These are phyloP conservation scores for Eristalis pertinax DNA, from an alignment of 2,888 invertebrate genomes.

Conservation along the genomic window DNA sequence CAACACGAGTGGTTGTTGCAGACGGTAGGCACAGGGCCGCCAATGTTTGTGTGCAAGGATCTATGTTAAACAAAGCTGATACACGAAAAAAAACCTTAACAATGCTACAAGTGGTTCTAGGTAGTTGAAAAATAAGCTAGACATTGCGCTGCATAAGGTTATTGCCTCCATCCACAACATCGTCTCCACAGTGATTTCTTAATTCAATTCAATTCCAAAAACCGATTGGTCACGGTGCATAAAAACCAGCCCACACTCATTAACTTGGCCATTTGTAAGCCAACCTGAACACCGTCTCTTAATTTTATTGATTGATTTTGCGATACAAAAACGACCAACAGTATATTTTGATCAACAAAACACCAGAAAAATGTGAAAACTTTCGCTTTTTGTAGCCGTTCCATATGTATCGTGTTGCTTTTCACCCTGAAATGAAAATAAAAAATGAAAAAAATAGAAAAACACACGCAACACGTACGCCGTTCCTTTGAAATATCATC, in stretches of 20 bases:
- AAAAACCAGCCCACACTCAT: not conserved
- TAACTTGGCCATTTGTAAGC: constrained; percentile 6
- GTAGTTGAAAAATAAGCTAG: too few species aligned
- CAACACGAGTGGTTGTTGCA: too few species aligned
- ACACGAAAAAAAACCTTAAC: too few species aligned
- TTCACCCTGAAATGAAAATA: constrained; percentile 1
- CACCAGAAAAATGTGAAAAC: constrained; percentile 31
- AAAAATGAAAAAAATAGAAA: not conserved
- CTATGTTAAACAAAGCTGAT: too few species aligned
- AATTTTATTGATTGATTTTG: constrained; percentile 12
- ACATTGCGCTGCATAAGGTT: not conserved
- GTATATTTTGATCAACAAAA: not conserved
- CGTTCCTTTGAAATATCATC: constrained; percentile 19
- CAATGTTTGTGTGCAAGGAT: too few species aligned
- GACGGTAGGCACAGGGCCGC: too few species aligned
- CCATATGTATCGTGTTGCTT: constrained; percentile 21
- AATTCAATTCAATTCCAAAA: not conserved
- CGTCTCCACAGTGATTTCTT: not conserved
- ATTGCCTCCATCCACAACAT: not conserved
- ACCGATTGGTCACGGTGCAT: not conserved
- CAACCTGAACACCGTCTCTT: not conserved
- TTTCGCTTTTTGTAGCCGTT: constrained; percentile 54
- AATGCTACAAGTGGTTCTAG: too few species aligned
- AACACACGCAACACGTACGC: not conserved
- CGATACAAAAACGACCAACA: not conserved